These are phyloP conservation scores for Aotus griseimembra DNA, from an alignment of 2,797 vertebrate genomes.

Conservation along the genomic window DNA sequence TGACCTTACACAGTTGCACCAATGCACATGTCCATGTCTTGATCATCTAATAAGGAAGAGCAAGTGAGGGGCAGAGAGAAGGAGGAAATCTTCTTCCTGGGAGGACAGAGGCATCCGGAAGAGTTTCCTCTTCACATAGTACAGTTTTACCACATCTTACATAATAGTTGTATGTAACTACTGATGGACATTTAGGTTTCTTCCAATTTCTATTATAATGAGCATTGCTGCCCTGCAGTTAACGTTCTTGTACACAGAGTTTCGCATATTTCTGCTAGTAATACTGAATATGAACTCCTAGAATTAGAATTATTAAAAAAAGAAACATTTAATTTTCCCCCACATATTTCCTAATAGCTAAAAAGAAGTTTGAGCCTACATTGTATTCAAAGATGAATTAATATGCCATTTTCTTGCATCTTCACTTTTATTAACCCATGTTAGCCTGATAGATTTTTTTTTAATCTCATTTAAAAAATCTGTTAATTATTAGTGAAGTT, in stretches of 20 bases:
- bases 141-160: neutral
- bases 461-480: neutral
- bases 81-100: neutral
- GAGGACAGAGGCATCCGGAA: neutral
- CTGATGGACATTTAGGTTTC: neutral
- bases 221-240: neutral
- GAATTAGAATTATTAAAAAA: constrained; percentile 6
- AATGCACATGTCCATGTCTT: neutral
- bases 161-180: neutral
- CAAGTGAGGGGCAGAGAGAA: neutral
- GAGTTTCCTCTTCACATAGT: neutral
- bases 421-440: neutral
- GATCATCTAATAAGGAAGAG: neutral
- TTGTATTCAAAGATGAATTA: neutral
- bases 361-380: neutral
- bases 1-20: neutral
- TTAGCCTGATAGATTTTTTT: neutral
- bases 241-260: neutral
- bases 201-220: neutral
- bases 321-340: neutral
- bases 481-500: neutral
- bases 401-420: neutral
- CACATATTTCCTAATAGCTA: neutral
- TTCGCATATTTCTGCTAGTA: neutral
- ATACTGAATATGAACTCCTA: neutral